Evolutionary conservation across 2,888 invertebrate species (phyloP).

Genomic region (Drosophila pullipes): DNA sequence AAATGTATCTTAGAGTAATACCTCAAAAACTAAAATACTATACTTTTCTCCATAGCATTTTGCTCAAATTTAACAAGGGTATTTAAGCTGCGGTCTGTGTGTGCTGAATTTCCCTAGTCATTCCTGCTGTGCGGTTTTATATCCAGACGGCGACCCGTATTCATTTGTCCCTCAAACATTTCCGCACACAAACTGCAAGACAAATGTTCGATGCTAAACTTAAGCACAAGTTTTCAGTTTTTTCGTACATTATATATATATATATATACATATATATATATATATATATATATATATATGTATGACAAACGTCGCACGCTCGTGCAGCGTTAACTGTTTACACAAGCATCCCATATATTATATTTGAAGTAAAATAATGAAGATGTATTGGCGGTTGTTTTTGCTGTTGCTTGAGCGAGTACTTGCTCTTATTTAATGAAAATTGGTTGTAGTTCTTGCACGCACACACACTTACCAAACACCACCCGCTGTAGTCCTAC

Average conservation of each 20-base stretch:
- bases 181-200: constrained; percentile 43
- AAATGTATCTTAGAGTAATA: not conserved
- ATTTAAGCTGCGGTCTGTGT: not conserved
- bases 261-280: not conserved
- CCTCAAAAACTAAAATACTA: not conserved
- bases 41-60: not conserved
- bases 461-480: constrained; percentile 31
- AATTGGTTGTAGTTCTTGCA: constrained; percentile 72
- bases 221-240: constrained; percentile 62
- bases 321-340: constrained; percentile 57
- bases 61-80: not conserved
- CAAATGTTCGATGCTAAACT: constrained; percentile 59
- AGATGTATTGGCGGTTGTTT: constrained; percentile 67
- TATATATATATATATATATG: not conserved
- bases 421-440: constrained; percentile 68
- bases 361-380: constrained; percentile 72
- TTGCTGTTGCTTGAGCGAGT: constrained; percentile 23
- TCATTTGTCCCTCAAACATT: constrained; percentile 60
- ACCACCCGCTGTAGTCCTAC: not conserved
- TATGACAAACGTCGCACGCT: constrained; percentile 5
- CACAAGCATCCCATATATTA: constrained; percentile 67
- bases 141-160: constrained; percentile 22
- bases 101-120: not conserved
- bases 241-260: not conserved
- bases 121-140: constrained; percentile 37